These are phyloP conservation scores for Monarcha castaneiventris DNA, from an alignment of 2,113 vertebrate genomes.

Conservation along the genomic window DNA sequence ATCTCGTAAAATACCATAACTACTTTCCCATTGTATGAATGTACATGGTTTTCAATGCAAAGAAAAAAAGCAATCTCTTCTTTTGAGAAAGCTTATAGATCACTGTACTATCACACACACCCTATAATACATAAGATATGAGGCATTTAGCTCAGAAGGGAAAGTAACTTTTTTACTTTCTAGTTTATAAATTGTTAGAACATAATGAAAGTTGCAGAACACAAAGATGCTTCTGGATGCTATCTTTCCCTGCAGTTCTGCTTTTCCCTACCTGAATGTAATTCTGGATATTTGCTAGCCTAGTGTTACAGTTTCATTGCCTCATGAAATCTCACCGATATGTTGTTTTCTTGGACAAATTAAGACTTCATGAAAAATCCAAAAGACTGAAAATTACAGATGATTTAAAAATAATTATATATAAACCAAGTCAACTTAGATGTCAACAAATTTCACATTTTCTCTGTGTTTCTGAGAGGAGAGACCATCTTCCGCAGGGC, in stretches of 20 bases:
- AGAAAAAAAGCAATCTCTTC: background rate
- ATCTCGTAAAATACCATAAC: background rate
- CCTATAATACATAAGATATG: background rate
- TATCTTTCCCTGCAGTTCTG: background rate
- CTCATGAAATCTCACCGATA: background rate
- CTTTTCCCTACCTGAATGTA: background rate
- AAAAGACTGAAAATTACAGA: background rate
- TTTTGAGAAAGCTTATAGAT: background rate
- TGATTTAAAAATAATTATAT: background rate
- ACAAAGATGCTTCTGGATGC: background rate
- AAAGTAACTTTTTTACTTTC: background rate
- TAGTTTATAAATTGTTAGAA: background rate
- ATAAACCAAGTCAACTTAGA: background rate
- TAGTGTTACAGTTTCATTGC: background rate
- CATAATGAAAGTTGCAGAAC: background rate
- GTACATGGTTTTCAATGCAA: background rate
- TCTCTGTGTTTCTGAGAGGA: background rate
- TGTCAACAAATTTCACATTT: background rate
- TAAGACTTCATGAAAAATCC: background rate
- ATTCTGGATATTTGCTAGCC: background rate
- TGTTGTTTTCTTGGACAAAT: background rate
- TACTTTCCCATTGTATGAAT: background rate
- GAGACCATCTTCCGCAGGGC: background rate
- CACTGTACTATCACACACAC: background rate
- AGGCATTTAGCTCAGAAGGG: background rate